Conservation (phyloP, 2,113 vertebrate genomes). For the Eurystomus gularis region DNA sequence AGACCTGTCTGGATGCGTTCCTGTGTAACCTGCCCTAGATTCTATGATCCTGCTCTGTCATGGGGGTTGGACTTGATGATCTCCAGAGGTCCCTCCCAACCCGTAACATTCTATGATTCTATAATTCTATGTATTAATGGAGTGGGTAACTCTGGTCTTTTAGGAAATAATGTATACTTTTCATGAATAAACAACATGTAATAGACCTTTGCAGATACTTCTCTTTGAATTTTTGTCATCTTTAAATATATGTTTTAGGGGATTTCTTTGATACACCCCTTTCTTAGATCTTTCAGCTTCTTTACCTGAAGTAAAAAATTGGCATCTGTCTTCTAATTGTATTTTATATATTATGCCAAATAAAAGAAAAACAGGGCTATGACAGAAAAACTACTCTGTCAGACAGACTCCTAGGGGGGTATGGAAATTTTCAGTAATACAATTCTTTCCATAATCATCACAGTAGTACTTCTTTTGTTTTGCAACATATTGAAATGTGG, state of each 20-base stretch:
- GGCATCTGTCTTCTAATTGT: not conserved
- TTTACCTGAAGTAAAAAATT: not conserved
- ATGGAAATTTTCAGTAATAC: not conserved
- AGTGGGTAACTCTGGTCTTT: not conserved
- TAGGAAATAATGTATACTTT: not conserved
- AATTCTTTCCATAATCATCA: not conserved
- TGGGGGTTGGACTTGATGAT: too few relatives aligned
- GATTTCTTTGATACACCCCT: rapidly evolving
- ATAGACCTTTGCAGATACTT: not conserved
- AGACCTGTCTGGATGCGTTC: too few relatives aligned
- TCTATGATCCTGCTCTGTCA: too few relatives aligned
- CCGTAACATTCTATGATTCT: too few relatives aligned
- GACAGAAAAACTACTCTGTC: not conserved
- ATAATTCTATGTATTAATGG: not conserved
- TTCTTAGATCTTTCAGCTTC: not conserved
- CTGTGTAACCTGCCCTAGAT: too few relatives aligned
- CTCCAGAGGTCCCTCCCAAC: too few relatives aligned
- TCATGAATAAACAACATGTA: not conserved
- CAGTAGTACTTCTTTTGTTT: not conserved
- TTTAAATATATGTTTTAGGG: not conserved
- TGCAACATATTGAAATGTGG: not conserved
- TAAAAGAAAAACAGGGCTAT: not conserved
- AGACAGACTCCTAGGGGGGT: not conserved
- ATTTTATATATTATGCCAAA: not conserved
- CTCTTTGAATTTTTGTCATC: not conserved